Evolutionary conservation across 2,113 vertebrate species (phyloP).

Genomic region (Callionymus lyra): DNA sequence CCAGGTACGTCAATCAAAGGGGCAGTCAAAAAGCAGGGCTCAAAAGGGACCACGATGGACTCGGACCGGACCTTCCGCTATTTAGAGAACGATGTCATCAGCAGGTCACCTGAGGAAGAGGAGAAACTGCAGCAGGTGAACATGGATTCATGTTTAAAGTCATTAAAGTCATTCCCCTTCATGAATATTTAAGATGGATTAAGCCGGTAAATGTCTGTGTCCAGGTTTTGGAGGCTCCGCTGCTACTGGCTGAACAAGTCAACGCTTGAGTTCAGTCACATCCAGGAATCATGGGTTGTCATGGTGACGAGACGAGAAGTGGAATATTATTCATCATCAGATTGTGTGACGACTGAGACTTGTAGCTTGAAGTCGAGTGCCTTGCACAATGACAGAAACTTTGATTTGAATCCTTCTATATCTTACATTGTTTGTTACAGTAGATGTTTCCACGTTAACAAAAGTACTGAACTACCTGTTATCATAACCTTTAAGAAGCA

Average conservation of each 20-base stretch:
- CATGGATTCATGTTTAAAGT: neutral
- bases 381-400: slow-evolving; percentile 27
- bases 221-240: slow-evolving; percentile 23
- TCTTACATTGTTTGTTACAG: no score
- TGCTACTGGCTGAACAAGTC: slow-evolving; percentile 23
- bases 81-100: slow-evolving; percentile 5
- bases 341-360: slow-evolving; percentile 1
- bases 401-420: neutral
- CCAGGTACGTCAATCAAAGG: slow-evolving; percentile 43
- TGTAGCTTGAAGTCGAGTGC: slow-evolving; percentile 30
- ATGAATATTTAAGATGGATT: neutral
- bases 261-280: slow-evolving; percentile 19
- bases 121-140: slow-evolving; percentile 37
- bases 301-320: no score
- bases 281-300: neutral
- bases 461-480: neutral
- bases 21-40: slow-evolving; percentile 17
- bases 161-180: neutral
- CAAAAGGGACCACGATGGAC: slow-evolving; percentile 38
- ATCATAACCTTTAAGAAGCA: no score
- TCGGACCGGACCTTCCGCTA: slow-evolving; percentile 19
- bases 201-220: slow-evolving; percentile 1
- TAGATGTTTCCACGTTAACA: neutral
- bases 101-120: slow-evolving; percentile 11
- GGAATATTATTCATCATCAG: no score